These are phyloP conservation scores for Sturnira hondurensis DNA, from an alignment of 2,113 vertebrate genomes.

Conservation along the genomic window DNA sequence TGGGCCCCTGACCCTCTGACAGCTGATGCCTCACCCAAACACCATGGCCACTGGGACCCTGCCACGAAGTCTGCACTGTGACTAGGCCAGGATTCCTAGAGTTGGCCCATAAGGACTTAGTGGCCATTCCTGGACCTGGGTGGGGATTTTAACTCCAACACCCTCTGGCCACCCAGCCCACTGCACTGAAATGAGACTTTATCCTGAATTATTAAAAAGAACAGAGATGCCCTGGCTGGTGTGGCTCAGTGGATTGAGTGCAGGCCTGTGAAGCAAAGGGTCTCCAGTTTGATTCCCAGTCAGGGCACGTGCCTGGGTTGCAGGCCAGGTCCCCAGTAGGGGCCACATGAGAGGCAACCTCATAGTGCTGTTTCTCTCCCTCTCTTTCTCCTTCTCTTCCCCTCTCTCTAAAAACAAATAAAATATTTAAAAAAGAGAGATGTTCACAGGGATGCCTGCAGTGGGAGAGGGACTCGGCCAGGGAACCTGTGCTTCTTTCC, in stretches of 20 bases:
- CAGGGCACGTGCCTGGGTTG: too few species aligned
- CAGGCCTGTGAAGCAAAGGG: too few species aligned
- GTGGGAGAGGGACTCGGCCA: background rate
- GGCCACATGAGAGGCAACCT: too few species aligned
- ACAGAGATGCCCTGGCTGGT: constrained; percentile 51
- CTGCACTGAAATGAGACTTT: constrained; percentile 82
- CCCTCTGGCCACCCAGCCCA: background rate
- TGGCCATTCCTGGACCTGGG: background rate
- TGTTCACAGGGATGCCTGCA: constrained; percentile 57
- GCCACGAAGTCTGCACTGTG: background rate
- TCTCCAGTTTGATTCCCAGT: too few species aligned
- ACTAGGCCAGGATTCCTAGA: background rate
- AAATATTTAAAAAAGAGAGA: too few species aligned
- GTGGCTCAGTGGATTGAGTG: too few species aligned
- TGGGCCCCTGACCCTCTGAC: constrained; percentile 63
- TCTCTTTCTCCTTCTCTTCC: too few species aligned
- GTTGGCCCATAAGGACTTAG: background rate
- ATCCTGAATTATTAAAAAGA: constrained; percentile 79
- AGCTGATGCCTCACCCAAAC: fast-evolving
- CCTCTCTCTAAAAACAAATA: too few species aligned
- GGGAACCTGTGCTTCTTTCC: background rate
- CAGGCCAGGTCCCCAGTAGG: too few species aligned
- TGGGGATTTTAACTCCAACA: background rate
- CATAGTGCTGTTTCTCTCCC: too few species aligned
- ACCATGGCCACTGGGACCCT: fast-evolving